Percentiles rank a stretch among this genome's conserved stretches.
Conservation (phyloP, 2,113 vertebrate genomes). For the Ammodytes dubius region DNA sequence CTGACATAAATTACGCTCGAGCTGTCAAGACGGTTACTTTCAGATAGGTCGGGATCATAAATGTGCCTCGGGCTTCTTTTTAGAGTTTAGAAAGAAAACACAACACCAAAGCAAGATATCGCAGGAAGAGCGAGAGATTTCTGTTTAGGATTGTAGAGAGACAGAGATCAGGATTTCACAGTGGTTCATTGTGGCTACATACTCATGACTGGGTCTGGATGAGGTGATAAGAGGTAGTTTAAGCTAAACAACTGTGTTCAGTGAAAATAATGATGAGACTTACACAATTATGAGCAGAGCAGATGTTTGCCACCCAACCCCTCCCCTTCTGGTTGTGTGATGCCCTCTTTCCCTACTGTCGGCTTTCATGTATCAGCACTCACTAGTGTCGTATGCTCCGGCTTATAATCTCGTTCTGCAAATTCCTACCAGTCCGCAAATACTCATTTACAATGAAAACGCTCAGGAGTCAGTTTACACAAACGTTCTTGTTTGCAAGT, state of each 20-base stretch:
- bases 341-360: background rate
- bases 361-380: background rate
- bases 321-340: background rate
- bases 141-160: background rate
- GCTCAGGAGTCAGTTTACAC: constrained; percentile 11
- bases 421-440: constrained; percentile 30
- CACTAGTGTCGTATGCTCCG: background rate
- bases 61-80: background rate
- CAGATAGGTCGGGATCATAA: background rate
- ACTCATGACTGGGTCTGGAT: background rate
- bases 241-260: background rate
- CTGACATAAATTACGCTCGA: background rate
- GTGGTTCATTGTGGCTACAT: background rate
- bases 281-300: constrained; percentile 16
- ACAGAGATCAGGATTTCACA: background rate
- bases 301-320: background rate
- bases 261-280: constrained; percentile 29
- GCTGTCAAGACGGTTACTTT: background rate
- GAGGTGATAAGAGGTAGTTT: background rate
- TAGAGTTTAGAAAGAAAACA: background rate
- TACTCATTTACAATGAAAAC: constrained; percentile 20
- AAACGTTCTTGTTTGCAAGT: constrained; percentile 29
- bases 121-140: background rate
- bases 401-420: constrained; percentile 4
- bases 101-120: background rate